Base-by-base conservation (phyloP, 2,797 vertebrate genomes). In the Rhinatrema bivittatum region DNA sequence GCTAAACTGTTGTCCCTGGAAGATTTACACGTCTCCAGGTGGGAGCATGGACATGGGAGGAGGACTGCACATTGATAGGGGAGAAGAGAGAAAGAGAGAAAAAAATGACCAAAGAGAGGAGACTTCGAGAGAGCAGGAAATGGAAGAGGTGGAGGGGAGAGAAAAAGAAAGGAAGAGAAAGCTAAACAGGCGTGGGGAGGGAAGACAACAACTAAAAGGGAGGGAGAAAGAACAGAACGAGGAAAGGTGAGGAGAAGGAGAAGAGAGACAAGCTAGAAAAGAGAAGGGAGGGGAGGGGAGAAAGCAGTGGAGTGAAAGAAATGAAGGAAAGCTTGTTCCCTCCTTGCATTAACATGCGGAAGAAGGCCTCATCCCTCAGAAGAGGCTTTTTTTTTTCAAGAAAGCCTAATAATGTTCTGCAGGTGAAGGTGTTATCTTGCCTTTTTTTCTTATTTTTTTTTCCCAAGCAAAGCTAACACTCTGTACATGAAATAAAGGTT, bases 401-500 rank as follows among this genome's bases (percentile, higher is more conserved):
- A 44, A 53, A 65, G 37, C 5, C 11, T 60, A 57, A 62, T 62
- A 58, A 62, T 54, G 29, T 62, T 72, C 50, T 46, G 62, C 47
- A 52, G 46, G 39, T 53, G 57, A 74, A 68, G 29, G 19, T 58
- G 32, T 72, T 70, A 48, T 54, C 53, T 67, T 4, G 11, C 43
- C 48, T 53, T 49, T 52, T n/a, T n/a, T 53, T 49, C 52, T n/a
- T n/a, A n/a, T n/a, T n/a, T n/a, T 44, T 51, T 48, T 37, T 60
- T 28, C n/a, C n/a, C 46, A 46, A 70, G 41, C 46, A 27, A 59
- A 58, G 46, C 45, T 66, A 56, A 56, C 38, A 62, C 37, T 68
- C 54, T 33, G 25, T 56, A 56, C 53, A 57, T 58, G 50, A 70
- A 70, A 60, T 66, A 60, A 64, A 40, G 45, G 51, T 56, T 70